These are phyloP conservation scores for Drosophila athabasca DNA, from an alignment of 1,140 invertebrate genomes.

Conservation along the genomic window DNA sequence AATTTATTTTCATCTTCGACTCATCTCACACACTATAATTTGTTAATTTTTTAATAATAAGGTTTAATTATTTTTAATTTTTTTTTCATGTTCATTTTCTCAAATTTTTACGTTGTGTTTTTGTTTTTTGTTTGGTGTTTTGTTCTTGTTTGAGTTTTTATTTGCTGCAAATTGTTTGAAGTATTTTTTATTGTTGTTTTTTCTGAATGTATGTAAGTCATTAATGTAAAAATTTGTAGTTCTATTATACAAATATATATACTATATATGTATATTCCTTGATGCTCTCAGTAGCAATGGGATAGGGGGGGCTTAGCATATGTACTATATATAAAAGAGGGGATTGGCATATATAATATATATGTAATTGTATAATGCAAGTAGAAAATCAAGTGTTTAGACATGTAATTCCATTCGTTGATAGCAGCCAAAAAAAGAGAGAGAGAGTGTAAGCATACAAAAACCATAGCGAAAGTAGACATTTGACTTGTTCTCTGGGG, in stretches of 20 bases:
- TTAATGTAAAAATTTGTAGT: conserved; percentile 71
- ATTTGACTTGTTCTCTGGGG: background rate
- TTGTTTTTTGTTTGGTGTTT: conserved; percentile 3
- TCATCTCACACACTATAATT: conserved; percentile 64
- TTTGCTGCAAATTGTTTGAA: conserved; percentile 45
- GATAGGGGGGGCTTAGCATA: conserved; percentile 18
- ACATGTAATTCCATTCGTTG: conserved; percentile 17
- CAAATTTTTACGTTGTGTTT: conserved; percentile 60
- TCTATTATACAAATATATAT: conserved; percentile 53
- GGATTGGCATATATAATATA: conserved; percentile 21
- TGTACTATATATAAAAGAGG: conserved; percentile 37
- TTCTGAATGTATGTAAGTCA: conserved; percentile 74
- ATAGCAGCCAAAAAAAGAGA: background rate
- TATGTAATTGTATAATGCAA: conserved; percentile 11
- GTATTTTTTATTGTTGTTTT: conserved; percentile 42
- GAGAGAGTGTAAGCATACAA: conserved; percentile 3
- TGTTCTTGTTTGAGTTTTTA: conserved; percentile 2
- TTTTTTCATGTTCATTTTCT: conserved; percentile 81
- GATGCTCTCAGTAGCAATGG: conserved; percentile 28
- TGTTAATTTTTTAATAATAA: conserved; percentile 70
- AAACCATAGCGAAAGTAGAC: conserved; percentile 16
- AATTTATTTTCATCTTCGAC: conserved; percentile 42
- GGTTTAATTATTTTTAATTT: conserved; percentile 75
- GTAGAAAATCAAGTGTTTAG: conserved; percentile 18
- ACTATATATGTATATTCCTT: conserved; percentile 31